A percentile compares a stretch with the other conserved stretches of the same genome.
These are phyloP conservation scores for Alosa alosa DNA, from an alignment of 2,113 vertebrate species.

Conservation along the genomic window DNA sequence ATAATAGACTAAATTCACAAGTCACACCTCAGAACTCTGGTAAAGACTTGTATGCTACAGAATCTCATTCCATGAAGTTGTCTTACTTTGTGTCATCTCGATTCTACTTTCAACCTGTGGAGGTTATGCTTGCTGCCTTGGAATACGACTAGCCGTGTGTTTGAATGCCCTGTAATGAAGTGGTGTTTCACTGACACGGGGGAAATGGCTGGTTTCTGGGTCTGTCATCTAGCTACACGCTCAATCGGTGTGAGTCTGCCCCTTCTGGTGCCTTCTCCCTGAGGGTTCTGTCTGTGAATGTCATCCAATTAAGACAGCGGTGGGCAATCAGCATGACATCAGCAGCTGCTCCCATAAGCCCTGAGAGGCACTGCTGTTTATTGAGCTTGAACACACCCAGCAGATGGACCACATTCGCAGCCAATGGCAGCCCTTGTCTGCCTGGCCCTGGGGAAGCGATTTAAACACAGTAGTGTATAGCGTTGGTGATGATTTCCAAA, in stretches of 20 bases:
- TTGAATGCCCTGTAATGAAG: slow-evolving; percentile 41
- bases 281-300: slow-evolving; percentile 45
- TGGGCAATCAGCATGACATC: slow-evolving; percentile 62
- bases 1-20: no score
- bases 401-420: slow-evolving; percentile 42
- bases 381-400: slow-evolving; percentile 45
- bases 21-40: no score
- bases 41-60: no score
- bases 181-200: slow-evolving; percentile 35
- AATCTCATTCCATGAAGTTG: neutral
- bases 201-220: slow-evolving; percentile 35
- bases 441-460: neutral
- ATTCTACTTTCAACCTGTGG: neutral
- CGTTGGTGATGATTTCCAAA: neutral
- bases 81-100: neutral
- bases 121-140: neutral
- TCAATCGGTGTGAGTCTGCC: slow-evolving; percentile 52
- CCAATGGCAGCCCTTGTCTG: neutral
- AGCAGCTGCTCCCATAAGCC: slow-evolving; percentile 47
- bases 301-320: slow-evolving; percentile 62
- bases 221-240: slow-evolving; percentile 50
- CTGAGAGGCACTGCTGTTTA: slow-evolving; percentile 29
- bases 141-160: slow-evolving; percentile 22
- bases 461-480: slow-evolving; percentile 24
- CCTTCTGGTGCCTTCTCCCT: slow-evolving; percentile 54